Base-by-base conservation (phyloP, 2,888 invertebrate genomes). In the Bibio marci region DNA sequence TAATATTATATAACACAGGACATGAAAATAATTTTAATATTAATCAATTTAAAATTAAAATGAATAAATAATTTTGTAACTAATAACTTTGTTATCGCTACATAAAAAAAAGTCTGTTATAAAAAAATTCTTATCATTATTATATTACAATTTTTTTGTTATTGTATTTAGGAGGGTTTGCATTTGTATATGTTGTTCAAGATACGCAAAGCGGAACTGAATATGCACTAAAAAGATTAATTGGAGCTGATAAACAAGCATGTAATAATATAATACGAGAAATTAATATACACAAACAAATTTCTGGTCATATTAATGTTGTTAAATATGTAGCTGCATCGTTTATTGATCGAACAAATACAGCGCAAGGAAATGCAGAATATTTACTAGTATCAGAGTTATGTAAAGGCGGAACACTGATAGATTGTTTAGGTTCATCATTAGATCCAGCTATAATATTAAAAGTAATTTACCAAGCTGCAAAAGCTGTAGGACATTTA, bases 111-210 rank as follows among this genome's bases (percentile, higher is more conserved):
- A n/a, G n/a, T n/a, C n/a, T n/a, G n/a, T n/a, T n/a, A n/a, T n/a
- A n/a, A n/a, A n/a, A n/a, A n/a, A n/a, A n/a, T n/a, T n/a, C n/a
- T n/a, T n/a, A n/a, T n/a, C n/a, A n/a, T n/a, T n/a, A n/a, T n/a
- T n/a, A n/a, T n/a, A n/a, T n/a, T n/a, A n/a, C n/a, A n/a, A n/a
- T n/a, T n/a, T n/a, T n/a, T n/a, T n/a, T n/a, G n/a, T n/a, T n/a
- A n/a, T n/a, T n/a, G n/a, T n/a, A n/a, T 74, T 38, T 68, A 94
- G 94, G 94, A 69, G 94, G 94, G 45, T 94, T 88, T 71, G 92
- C 91, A 43, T 82, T 88, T 66, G 92, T 94, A 42, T 94, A 83
- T 69, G 81, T 87, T 49, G 92, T 88, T 50, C 88, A 91, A 70
- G 92, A 94, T 65, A 64, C 79, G 44, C 71, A 76, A 44, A 75